Conservation (phyloP, 2,797 vertebrate genomes). For the Megalops cyprinoides region DNA sequence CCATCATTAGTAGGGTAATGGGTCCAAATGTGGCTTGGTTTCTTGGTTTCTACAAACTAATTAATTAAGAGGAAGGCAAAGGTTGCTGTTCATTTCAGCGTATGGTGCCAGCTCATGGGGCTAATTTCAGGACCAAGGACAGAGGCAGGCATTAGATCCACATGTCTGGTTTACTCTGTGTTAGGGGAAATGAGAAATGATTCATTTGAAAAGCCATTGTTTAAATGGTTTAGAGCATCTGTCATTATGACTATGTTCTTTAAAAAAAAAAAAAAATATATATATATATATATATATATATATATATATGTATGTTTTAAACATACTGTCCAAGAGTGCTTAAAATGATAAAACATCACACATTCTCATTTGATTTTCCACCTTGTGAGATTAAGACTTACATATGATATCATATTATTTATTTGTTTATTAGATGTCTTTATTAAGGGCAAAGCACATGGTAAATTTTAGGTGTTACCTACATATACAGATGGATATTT, state of each 20-base stretch:
- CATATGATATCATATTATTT: too few relatives aligned
- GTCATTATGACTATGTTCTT: too few relatives aligned
- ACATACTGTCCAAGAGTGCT: too few relatives aligned
- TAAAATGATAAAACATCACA: too few relatives aligned
- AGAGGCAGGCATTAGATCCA: neutral
- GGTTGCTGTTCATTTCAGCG: neutral
- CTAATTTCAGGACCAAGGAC: slow-evolving; percentile 21
- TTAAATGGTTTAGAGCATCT: neutral
- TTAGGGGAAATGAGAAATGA: neutral
- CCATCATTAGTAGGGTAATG: slow-evolving; percentile 27
- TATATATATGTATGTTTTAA: too few relatives aligned
- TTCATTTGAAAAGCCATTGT: neutral
- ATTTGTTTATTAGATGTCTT: too few relatives aligned
- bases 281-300: too few relatives aligned
- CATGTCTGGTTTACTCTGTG: neutral
- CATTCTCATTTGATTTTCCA: too few relatives aligned
- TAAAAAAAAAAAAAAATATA: too few relatives aligned
- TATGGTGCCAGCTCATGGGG: neutral
- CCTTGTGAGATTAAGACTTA: too few relatives aligned
- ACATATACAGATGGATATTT: neutral
- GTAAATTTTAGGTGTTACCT: too few relatives aligned
- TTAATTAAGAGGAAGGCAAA: slow-evolving; percentile 1
- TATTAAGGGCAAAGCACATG: too few relatives aligned
- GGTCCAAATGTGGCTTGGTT: neutral
- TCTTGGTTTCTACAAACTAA: neutral